Evolutionary conservation across 2,888 invertebrate genomes (phyloP), one percentile per base, ranked within the genome.

Genomic region (Oscheius sp.): DNA sequence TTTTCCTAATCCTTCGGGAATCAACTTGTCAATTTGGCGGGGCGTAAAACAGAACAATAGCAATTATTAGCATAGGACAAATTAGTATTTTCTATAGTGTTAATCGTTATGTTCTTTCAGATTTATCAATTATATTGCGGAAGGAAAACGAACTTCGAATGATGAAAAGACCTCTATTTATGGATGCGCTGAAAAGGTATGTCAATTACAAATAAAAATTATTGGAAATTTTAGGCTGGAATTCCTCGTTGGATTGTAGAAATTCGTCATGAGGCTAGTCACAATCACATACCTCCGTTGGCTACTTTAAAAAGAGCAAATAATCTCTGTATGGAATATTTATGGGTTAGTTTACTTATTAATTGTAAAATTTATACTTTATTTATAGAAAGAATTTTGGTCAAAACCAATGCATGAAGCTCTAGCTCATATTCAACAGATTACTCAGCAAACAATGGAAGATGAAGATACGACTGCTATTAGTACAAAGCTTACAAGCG

Each of bases 201-300:
- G 55, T 12, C 34, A 1, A 12, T 27, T 42, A 23, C 33, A 2
- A 31, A 3, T 23, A 33, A 12, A 25, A 25, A 17, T 29, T 12
- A 29, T 6, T 53, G 1, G 15, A 12, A 20, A 4, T 90, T 73
- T 73, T 89, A 90, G 86, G 87, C 91, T 69, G 91, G 91, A 46
- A 90, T 93, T 45, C 93, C 93, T 0, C 90, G 91, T 71, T 93
- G 93, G 93, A 90, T 94, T 68, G 91, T 93, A 5, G 91, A 91
- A 75, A 87, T 93, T 63, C 89, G 93, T 64, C 93, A 94, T 86
- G 91, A 92, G 74, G 91, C 92, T 42, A 92, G 93, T 31, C 93
- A 94, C 86, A 90, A 91, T 74, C 89, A 89, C 72, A 87, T 92
- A 33, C 93, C 93, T 17, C 90, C 91, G 0, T 86, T 92, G 31